Conservation (phyloP, 2,888 invertebrate species). For the Drosophila nigritarsus region DNA sequence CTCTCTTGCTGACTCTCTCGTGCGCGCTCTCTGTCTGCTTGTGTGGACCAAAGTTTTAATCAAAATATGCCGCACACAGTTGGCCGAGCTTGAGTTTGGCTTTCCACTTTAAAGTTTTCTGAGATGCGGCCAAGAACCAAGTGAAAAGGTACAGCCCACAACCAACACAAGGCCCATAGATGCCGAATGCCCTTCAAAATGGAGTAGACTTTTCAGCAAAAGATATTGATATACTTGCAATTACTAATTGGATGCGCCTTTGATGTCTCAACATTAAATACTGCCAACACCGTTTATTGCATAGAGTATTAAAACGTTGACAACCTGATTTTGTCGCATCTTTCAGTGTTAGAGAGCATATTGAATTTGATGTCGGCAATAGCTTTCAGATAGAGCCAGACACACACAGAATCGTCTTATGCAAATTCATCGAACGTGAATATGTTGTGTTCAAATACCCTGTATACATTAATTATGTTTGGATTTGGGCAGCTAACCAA, state of each 20-base stretch:
- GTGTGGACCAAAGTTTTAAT: slow-evolving; percentile 65
- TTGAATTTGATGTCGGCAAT: not conserved
- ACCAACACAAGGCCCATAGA: slow-evolving; percentile 40
- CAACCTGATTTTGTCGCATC: no score
- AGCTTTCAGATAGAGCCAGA: no score
- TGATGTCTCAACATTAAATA: not conserved
- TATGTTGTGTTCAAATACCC: not conserved
- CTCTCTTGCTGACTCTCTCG: not conserved
- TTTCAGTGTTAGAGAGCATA: not conserved
- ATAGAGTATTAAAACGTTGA: not conserved
- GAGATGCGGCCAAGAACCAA: slow-evolving; percentile 1
- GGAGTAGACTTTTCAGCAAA: slow-evolving; percentile 35
- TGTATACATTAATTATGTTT: not conserved
- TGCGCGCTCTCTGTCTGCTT: not conserved
- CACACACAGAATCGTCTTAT: not conserved
- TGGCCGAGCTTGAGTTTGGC: slow-evolving; percentile 50
- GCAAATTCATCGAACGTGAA: not conserved
- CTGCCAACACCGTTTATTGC: not conserved
- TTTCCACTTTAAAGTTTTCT: slow-evolving; percentile 13
- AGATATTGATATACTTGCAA: not conserved
- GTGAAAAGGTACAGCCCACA: not conserved
- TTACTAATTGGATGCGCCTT: not conserved
- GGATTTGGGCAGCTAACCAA: not conserved
- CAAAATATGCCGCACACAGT: slow-evolving; percentile 64
- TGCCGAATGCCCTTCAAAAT: slow-evolving; percentile 43